Base-by-base conservation (phyloP, 2,113 vertebrate species). In the Anseranas semipalmata region DNA sequence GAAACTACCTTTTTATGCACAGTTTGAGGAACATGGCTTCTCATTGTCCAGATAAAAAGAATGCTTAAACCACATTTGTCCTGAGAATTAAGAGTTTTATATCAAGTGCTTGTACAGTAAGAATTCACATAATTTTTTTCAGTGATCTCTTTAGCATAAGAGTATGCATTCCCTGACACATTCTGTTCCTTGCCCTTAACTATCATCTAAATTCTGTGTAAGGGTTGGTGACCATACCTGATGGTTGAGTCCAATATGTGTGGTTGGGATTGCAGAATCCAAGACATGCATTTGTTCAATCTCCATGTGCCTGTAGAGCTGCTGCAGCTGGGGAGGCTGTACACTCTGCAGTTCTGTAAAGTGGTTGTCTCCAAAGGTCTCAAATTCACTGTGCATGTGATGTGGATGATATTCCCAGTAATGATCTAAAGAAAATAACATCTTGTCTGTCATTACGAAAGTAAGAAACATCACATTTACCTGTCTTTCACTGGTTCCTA, bases 301-400 rank as follows among this genome's bases (percentile, higher is more conserved):
- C 90, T 98, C 96, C 98, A 99, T 98, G 84, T 99, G 99, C 68
- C 99, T 98, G 98, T 98, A 99, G 43, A 99, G 98, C 93, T 98
- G 98, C 55, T 99, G 97, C 41, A 99, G 94, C 97, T 99, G 99
- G 2, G 99, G 98, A 30, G 99, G 97, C 95, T 99, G 99, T 28
- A 99, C 99, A 0, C 99, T 99, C 98, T 99, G 99, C 86, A 99
- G 98, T 88, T 99, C 99, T 18, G 99, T 99, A 97, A 99, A 99
- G 93, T 99, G 99, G 73, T 97, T 98, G 93, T 99, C 99, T 9
- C 98, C 96, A 60, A 99, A 99, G 95, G 96, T 98, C 96, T 99
- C 99, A 79, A 99, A 99, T 62, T 99, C 99, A 10, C 93, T 98
- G 75, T 98, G 98, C 96, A 99, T 98, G 30, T 99, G 97, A 41